Evolutionary conservation across 2,797 vertebrate genomes (phyloP).

Genomic region (Spinus pinus): DNA sequence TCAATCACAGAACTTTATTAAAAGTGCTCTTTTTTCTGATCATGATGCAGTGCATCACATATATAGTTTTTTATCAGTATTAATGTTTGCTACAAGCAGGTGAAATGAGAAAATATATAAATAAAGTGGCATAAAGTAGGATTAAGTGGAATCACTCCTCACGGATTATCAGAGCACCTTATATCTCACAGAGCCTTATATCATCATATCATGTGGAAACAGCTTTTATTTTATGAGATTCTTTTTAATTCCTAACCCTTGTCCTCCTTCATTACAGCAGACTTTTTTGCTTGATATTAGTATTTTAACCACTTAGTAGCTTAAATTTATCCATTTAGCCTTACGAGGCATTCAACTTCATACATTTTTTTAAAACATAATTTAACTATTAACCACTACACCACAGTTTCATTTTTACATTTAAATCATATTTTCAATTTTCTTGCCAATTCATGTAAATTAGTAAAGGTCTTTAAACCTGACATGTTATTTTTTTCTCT

Average conservation of each 20-base stretch:
- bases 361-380: neutral
- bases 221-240: neutral
- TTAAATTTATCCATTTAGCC: neutral
- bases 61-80: neutral
- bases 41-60: neutral
- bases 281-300: neutral
- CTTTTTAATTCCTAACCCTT: neutral
- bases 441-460: neutral
- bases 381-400: neutral
- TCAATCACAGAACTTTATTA: neutral
- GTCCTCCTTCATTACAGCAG: neutral
- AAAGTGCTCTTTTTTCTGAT: neutral
- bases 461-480: neutral
- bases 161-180: slow-evolving; percentile 1
- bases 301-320: neutral
- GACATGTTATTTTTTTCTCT: neutral
- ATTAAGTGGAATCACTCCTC: slow-evolving; percentile 7
- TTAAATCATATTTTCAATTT: neutral
- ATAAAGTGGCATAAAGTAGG: neutral
- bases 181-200: neutral
- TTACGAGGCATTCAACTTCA: neutral
- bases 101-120: neutral
- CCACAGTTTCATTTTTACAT: neutral
- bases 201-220: neutral
- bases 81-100: neutral